Evolutionary conservation across 2,113 vertebrate genomes (phyloP), one percentile per base, ranked within the genome.

Genomic region (Gracilinanus agilis): DNA sequence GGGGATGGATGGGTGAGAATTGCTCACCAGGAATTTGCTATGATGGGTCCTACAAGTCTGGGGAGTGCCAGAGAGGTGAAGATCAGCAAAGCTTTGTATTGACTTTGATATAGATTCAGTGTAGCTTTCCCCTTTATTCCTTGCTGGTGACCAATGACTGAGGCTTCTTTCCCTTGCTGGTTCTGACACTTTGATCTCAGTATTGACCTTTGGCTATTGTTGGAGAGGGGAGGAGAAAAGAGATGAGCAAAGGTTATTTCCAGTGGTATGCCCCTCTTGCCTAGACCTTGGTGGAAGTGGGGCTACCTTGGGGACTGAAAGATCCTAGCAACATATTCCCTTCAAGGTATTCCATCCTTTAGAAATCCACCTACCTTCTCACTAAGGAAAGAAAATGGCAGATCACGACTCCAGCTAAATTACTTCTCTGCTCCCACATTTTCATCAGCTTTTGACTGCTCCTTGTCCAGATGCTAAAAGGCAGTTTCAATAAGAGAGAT

Each of bases 51-150:
- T 55, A 40, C 24, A 90, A 29, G 27, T 11, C 75, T 44, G 44
- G 90, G n/a, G 1, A 83, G n/a, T 34, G 34, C 49, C 49, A 40
- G 67, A 29, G 92, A 90, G n/a, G 44, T 94, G 93, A n/a, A 19
- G 90, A 53, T 1, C 0, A 27, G 49, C 90, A 96, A 94, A 24
- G 90, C 93, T 95, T 94, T 94, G 94, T 93, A 54, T 93, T 96
- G 93, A 92, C 91, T 97, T 91, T 93, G 92, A 95, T 93, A 95
- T 56, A 88, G 94, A 91, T 90, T 92, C 55, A 90, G 54, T 58
- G 90, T 19, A 91, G 83, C 89, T 83, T 53, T 92, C 93, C 54
- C 94, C 88, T 97, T 97, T 95, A 56, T 94, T 96, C 89, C 89
- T 91, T 89, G 92, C 90, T 90, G 29, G 83, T 92, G 24, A n/a